Evolutionary conservation across 2,113 vertebrate species (phyloP).

Genomic region (Oxyruncus cristatus): DNA sequence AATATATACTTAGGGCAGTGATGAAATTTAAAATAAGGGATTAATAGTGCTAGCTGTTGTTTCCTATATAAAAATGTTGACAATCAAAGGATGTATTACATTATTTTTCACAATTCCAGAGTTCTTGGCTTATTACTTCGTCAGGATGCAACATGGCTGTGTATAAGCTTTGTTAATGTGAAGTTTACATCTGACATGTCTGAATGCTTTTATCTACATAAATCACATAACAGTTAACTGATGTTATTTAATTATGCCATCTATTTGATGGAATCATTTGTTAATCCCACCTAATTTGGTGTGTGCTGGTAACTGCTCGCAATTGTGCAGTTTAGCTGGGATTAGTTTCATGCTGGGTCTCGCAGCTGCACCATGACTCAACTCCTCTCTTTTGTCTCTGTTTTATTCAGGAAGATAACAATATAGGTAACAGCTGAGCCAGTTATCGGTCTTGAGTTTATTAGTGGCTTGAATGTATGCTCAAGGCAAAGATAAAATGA

Average conservation of each 20-base stretch:
- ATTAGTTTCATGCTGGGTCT: slow-evolving; percentile 43
- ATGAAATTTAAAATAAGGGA: not conserved
- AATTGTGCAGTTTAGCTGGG: slow-evolving; percentile 59
- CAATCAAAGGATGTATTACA: not conserved
- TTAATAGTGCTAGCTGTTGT: not conserved
- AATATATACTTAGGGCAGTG: not conserved
- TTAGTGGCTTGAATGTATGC: slow-evolving; percentile 54
- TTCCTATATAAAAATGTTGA: not conserved
- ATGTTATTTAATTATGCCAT: slow-evolving; percentile 88
- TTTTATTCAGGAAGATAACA: slow-evolving; percentile 26
- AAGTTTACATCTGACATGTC: slow-evolving; percentile 61
- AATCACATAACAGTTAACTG: slow-evolving; percentile 82
- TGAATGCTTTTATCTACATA: slow-evolving; percentile 76
- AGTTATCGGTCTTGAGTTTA: not conserved
- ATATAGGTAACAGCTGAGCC: slow-evolving; percentile 9
- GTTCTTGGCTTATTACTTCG: not conserved
- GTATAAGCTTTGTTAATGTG: not conserved
- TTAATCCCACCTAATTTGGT: slow-evolving; percentile 85
- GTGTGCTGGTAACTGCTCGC: slow-evolving; percentile 35
- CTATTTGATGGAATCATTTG: slow-evolving; percentile 73
- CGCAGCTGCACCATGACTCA: slow-evolving; percentile 51
- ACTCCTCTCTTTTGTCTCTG: slow-evolving; percentile 38
- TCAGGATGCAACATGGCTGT: not conserved
- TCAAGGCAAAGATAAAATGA: not conserved
- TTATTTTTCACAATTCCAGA: not conserved